Base-by-base conservation (phyloP, 2,888 invertebrate species). In the Ectemnius continuus region DNA sequence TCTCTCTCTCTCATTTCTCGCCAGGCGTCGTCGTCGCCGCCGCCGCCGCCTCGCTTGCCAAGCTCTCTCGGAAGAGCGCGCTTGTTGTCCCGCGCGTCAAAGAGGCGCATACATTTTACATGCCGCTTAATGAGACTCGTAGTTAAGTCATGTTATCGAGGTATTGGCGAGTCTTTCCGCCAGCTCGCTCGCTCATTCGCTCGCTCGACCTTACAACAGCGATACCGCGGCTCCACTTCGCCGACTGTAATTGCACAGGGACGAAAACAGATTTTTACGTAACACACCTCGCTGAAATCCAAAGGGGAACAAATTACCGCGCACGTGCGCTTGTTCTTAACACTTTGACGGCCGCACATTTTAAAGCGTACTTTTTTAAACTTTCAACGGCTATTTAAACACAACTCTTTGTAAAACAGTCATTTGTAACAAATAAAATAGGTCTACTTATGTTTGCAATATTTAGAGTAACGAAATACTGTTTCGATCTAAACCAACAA, bases 101-200 rank as follows among this genome's bases (percentile, higher is more conserved):
- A 52, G n/a, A 52, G 52, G n/a, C 4, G 16, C 52, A 52, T 52
- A 52, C 52, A 52, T 52, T 52, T 14, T 52, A 13, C 52, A 52
- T 47, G 47, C 11, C n/a, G 47, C 47, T 47, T 47, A 47, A 47
- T n/a, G 47, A 47, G 47, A n/a, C 16, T 52, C 52, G 14, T 52
- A 52, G 52, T 52, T 14, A 52, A 52, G 14, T 52, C 52, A 14
- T 13, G 52, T 52, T 52, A 52, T 52, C 52, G 52, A 52, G 52
- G 14, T 52, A 52, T 52, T 13, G 52, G n/a, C n/a, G 47, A 14
- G n/a, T 14, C 47, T 47, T 47, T 11, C 47, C 47, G n/a, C 47
- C 2, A 20, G 20, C 20, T 20, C 1, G 20, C 20, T 20, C 1
- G 20, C 20, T 20, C 1, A 20, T 20, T 23, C 23, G 3, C 36